Base-by-base conservation (phyloP, 2,797 vertebrate genomes). In the Argya squamiceps region DNA sequence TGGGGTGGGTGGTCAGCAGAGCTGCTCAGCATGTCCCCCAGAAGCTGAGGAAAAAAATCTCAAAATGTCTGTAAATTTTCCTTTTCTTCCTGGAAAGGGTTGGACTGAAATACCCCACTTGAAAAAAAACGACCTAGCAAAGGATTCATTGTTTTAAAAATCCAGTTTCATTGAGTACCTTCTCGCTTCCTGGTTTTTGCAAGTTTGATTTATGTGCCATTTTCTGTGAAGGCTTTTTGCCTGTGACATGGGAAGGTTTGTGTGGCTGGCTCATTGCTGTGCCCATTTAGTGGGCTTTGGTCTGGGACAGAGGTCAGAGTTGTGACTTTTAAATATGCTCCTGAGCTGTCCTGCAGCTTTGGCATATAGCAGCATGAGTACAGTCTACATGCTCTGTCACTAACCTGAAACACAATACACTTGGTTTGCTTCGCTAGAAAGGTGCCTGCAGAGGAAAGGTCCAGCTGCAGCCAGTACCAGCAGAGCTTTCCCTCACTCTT, bases 131-230 rank as follows among this genome's bases (percentile, higher is more conserved):
- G 32, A 60, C 36, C 12, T 67, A 71, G 96, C 81, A 94, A 93
- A 84, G 73, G 46, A 34, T 10, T 32, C 52, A 59, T 93, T 97
- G 92, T 96, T 93, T 55, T 9, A 41, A 69, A 87, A 46, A 63
- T 74, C 30, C 78, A 18, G 36, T 88, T 89, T 41, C 20, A 47
- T 43, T 49, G 63, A 82, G 55, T 9, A 43, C 67, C 60, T 92
- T 82, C 37, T 62, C 1, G 0, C 27, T 55, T 63, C 59, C 62
- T 10, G 0, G 26, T 74, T 90, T 70, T 71, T 89, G 73, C 12
- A 62, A 56, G 39, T 82, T 82, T 91, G 84, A 95, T 96, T 93
- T 79, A 70, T 32, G 52, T 15, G 47, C 59, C 29, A 0, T 59
- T 91, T 59, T 34, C 89, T 27, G 58, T 1, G 11, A 52, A 47